Evolutionary conservation across 2,113 vertebrate genomes (phyloP), one percentile per base, ranked within the genome.

Genomic region (Miniopterus natalensis): DNA sequence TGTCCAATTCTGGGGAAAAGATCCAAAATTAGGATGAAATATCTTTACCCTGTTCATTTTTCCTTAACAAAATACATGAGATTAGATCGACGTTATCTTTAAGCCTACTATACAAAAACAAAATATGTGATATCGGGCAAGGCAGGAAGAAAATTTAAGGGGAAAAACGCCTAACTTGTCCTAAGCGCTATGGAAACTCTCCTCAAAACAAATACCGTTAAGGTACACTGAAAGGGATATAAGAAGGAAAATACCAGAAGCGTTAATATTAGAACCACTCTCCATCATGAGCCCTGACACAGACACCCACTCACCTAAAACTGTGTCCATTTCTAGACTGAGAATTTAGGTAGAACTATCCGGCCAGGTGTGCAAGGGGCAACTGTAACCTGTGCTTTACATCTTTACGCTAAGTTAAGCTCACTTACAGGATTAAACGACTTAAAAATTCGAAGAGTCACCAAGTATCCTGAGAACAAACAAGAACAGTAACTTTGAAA

Each of bases 291-390:
- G 45, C 5, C 55, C 0, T 0, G 55, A 61, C 49, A 45, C 11
- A 31, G 2, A 27, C 0, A 81, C 9, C 14, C n/a, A 45, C 31
- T 55, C 79, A 73, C 4, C 75, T 73, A 77, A 74, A 97, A 83
- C 77, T 23, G 74, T 45, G 0, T 0, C 90, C 55, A 25, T n/a
- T 96, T 84, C 68, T 65, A 70, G 95, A 96, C 96, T 93, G 91
- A 97, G 90, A 78, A 94, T 94, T 89, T 73, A 75, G 94, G 42
- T 51, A 36, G 31, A 95, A 77, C 84, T 77, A 88, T n/a, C 11
- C 20, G 94, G 25, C 71, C 5, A 17, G 47, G 49, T 14, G 85
- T 73, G 70, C 85, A 86, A 71, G 6, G 51, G 31, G 66, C 14
- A 96, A 36, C 59, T 86, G 68, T 74, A 78, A 93, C 17, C 23